Base-by-base conservation (phyloP, 2,888 invertebrate species). In the Luperina testacea region DNA sequence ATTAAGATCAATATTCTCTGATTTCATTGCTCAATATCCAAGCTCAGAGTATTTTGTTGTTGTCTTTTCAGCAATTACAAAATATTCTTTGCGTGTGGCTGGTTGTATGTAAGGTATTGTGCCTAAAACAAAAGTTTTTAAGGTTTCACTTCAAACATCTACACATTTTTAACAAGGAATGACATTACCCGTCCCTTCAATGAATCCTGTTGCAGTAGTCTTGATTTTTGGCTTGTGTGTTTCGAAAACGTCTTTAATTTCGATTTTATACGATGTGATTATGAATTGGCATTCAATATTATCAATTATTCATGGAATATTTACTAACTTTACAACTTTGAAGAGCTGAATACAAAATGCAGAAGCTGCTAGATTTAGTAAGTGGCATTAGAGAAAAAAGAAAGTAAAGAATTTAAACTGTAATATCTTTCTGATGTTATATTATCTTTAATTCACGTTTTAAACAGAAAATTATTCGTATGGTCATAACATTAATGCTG, bases 21-120 rank as follows among this genome's bases (percentile, higher is more conserved):
- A 82, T 87, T 80, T n/a, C 84, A 86, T 78, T 88, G 80, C 63
- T 90, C 88, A 90, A 82, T 87, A 86, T 83, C 83, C 75, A 90
- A 94, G 95, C 95, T 96, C 93, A 95, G 96, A 95, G 95, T 97
- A 96, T 96, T 97, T 97, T 96, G 96, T 97, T 96, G 92, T 97
- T 97, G 95, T 97, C 92, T 96, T 97, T 98, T 97, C 98, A 98
- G 98, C 97, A 97, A 97, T 97, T 97, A 97, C 97, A 98, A 97
- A 98, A 97, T 98, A 97, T 98, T 98, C 98, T 98, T 98, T 98
- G 98, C 98, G 97, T 98, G 98, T 97, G 98, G 98, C 97, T 98
- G 98, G 98, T 98, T 98, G 96, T 98, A 98, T 97, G 97, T 98
- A 97, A 98, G 98, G 98, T 98, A 98, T 97, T 97, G 97, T 97